These are phyloP conservation scores for Myoxocephalus aenaeus DNA, from an alignment of 2,797 vertebrate genomes.

Conservation along the genomic window DNA sequence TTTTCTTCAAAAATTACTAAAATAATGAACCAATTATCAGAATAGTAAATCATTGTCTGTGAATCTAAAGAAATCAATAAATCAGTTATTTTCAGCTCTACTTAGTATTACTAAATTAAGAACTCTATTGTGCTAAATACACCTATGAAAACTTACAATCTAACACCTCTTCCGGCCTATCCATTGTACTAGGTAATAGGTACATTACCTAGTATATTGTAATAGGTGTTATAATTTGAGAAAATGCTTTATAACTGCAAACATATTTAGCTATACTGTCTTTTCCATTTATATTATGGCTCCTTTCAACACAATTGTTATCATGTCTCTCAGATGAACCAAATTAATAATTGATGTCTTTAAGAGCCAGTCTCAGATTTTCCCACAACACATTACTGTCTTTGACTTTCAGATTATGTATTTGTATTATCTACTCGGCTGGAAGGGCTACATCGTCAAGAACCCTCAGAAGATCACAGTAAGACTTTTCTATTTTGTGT, in stretches of 20 bases:
- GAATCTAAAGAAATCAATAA: not conserved
- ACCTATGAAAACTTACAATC: not conserved
- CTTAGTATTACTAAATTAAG: not conserved
- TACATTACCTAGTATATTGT: not conserved
- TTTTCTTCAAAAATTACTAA: not conserved
- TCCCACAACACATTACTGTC: not conserved
- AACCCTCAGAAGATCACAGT: conserved; percentile 83
- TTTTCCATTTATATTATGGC: not conserved
- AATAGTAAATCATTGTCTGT: not conserved
- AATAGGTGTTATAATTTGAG: not conserved
- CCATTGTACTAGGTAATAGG: not conserved
- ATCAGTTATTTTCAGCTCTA: not conserved
- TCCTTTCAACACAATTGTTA: not conserved
- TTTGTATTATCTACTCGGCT: conserved; percentile 87
- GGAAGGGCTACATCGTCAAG: conserved; percentile 85
- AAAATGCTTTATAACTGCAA: not conserved
- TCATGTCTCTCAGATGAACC: not conserved
- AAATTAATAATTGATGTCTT: not conserved
- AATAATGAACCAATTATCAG: not conserved
- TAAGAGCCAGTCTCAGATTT: not conserved
- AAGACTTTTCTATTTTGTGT: conserved; percentile 39
- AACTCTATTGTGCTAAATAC: not conserved
- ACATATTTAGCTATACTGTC: not conserved
- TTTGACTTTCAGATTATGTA: conserved; percentile 86
- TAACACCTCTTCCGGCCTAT: not conserved